Conservation (phyloP, 2,797 vertebrate species). For the Toxotes lorentzi region DNA sequence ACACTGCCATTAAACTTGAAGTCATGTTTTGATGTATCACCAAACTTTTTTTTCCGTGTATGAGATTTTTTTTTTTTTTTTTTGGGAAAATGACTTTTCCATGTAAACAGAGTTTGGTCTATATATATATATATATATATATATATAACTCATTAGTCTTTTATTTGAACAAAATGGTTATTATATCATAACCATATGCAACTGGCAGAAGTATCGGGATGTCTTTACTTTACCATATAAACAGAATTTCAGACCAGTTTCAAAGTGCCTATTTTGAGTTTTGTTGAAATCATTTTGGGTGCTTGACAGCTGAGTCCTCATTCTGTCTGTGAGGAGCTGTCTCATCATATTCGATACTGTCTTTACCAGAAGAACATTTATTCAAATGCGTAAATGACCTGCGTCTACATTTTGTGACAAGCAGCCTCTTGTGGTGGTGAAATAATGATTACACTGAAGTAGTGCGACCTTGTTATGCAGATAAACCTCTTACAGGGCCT, state of each 20-base stretch:
- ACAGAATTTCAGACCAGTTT: not conserved
- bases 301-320: slow-evolving; percentile 13
- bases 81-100: not conserved
- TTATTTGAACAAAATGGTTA: not conserved
- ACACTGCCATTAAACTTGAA: not conserved
- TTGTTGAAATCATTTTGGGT: not conserved
- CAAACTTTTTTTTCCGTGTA: not conserved
- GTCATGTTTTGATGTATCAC: slow-evolving; percentile 5
- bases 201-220: not conserved
- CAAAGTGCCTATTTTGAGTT: not conserved
- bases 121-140: no score
- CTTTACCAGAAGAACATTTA: slow-evolving; percentile 8
- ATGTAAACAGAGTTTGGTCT: not conserved
- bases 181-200: not conserved
- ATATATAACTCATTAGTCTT: not conserved
- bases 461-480: slow-evolving; percentile 21
- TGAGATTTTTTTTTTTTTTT: not conserved
- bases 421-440: slow-evolving; percentile 6
- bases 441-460: slow-evolving; percentile 14
- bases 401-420: slow-evolving; percentile 29
- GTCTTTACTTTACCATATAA: not conserved
- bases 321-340: slow-evolving; percentile 19
- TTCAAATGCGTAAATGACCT: slow-evolving; percentile 27
- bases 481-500: not conserved
- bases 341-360: not conserved